Conservation (phyloP, 2,797 vertebrate species). For the Eospalax fontanierii region DNA sequence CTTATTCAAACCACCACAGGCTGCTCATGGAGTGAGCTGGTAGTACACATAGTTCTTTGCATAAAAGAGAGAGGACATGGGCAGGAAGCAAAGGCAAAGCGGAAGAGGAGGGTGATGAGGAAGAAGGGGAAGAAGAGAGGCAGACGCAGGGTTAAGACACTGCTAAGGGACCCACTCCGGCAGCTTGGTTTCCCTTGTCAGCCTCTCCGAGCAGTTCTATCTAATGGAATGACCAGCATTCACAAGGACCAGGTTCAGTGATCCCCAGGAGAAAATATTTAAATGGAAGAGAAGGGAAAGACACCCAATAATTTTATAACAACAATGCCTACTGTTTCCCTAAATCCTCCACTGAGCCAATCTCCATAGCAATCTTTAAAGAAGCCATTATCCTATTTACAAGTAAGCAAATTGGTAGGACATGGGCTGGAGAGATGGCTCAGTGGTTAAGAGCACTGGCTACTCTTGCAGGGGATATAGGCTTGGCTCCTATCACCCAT, state of each 20-base stretch:
- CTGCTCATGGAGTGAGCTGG: neutral
- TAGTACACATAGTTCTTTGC: neutral
- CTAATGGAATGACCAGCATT: neutral
- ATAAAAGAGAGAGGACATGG: neutral
- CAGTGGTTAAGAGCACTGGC: no score
- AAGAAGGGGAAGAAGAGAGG: neutral
- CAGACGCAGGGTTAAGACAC: neutral
- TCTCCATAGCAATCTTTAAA: neutral
- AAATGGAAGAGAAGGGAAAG: accelerated
- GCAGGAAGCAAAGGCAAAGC: neutral
- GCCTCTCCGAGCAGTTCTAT: neutral
- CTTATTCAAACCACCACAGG: no score
- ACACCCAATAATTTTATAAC: neutral
- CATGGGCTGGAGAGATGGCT: no score
- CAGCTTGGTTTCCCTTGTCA: neutral
- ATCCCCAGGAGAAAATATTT: neutral
- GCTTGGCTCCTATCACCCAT: no score
- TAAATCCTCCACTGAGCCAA: neutral
- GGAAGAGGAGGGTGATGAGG: neutral
- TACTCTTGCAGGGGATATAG: no score
- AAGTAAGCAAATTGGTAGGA: neutral
- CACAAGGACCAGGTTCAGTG: neutral
- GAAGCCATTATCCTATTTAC: neutral
- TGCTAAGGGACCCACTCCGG: neutral
- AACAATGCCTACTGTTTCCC: neutral